Conservation (phyloP, 2,888 invertebrate species). For the Bimastos eiseni region DNA sequence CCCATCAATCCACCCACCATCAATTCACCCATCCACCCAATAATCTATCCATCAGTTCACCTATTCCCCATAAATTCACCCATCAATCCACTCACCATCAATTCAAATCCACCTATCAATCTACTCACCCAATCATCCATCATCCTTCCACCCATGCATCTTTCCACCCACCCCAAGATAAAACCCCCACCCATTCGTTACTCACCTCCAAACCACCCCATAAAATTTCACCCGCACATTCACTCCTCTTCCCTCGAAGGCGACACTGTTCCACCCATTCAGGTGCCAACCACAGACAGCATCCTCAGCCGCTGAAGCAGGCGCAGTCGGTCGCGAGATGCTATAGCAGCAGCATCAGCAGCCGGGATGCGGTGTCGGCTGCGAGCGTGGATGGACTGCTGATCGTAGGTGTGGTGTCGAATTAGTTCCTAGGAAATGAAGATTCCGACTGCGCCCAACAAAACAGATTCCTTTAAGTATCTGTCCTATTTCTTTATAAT, state of each 20-base stretch:
- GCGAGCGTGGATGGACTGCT: neutral
- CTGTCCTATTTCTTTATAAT: too few relatives aligned
- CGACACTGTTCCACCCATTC: neutral
- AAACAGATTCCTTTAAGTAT: too few relatives aligned
- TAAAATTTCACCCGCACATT: neutral
- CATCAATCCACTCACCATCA: too few relatives aligned
- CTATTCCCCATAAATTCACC: too few relatives aligned
- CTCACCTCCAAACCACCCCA: neutral
- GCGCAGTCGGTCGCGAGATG: neutral
- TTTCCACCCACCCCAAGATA: neutral
- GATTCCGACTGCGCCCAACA: neutral
- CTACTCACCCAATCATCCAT: too few relatives aligned
- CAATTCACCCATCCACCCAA: neutral
- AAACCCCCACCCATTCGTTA: neutral
- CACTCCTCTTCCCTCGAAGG: neutral
- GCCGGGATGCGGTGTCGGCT: neutral
- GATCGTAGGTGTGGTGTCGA: neutral
- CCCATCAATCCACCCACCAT: too few relatives aligned
- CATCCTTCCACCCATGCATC: too few relatives aligned
- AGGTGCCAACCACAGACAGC: neutral
- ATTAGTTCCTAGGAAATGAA: neutral
- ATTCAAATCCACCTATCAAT: too few relatives aligned
- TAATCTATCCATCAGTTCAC: neutral
- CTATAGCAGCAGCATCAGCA: neutral
- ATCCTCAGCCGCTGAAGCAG: neutral